Base-by-base conservation (phyloP, 2,113 vertebrate genomes). In the Nannobrachium achirus region DNA sequence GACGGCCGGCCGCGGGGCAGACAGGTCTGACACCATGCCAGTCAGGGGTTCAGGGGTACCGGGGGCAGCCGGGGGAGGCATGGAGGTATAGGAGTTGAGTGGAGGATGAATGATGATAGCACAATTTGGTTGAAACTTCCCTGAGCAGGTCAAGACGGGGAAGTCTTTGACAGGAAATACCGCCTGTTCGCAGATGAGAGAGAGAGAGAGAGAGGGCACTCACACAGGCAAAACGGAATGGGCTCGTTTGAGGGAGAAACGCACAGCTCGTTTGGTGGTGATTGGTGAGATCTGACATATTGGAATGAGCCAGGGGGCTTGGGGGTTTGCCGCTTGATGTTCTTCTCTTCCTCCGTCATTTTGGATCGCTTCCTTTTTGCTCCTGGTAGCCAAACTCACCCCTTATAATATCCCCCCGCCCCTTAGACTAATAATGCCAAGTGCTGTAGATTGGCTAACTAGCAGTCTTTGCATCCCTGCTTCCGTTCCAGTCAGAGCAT, bases 371-470 rank as follows among this genome's bases (percentile, higher is more conserved):
- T 33, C 69, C 69, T 68, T 56, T 49, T 56, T 49, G 64, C 69
- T 78, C 67, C 51, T 80, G 51, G 76, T 80, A 80, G 59, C 1
- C 25, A 33, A 33, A 33, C 25, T 3, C 6, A 33, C 25, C 25
- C 25, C 25, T 33, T 33, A 2, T 5, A 3, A 2, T 5, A 3
- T 33, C 25, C 25, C 25, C 69, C 14, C 15, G 1, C 38, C 52
- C 67, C 63, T 76, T 46, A 77, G 63, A 10, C 66, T 38, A 18
- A 76, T 1, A 20, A 19, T 10, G 39, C 7, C 19, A 80, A n/a
- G n/a, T n/a, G n/a, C 4, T 8, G 41, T 51, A 42, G 80, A 70
- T 78, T 13, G 66, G 75, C 72, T 80, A 81, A 85, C 63, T 76
- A 75, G 57, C 60, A 39, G 80, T 81, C 70, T n/a, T n/a, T 56